Evolutionary conservation across 1,140 invertebrate genomes (phyloP).

Genomic region (Anastrepha obliqua): DNA sequence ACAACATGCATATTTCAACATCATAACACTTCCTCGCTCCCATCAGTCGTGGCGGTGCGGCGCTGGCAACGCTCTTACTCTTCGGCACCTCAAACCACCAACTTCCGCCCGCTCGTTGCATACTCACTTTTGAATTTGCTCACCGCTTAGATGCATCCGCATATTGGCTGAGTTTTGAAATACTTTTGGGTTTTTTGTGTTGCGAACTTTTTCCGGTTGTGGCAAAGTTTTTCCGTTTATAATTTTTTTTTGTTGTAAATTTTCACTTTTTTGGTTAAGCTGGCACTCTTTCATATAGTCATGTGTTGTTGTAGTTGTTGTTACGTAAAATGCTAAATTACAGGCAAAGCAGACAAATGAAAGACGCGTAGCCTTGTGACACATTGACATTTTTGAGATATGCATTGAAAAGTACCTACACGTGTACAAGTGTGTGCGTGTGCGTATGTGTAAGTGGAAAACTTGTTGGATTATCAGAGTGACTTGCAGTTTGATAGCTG

Average conservation of each 20-base stretch:
- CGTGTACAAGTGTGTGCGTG: not conserved
- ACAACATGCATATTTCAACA: constrained; percentile 47
- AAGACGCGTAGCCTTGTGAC: constrained; percentile 4
- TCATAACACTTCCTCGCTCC: constrained; percentile 34
- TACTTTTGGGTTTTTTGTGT: constrained; percentile 30
- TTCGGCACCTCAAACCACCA: not conserved
- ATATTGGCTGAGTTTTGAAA: constrained; percentile 48
- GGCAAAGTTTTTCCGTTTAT: constrained; percentile 28
- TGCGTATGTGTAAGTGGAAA: not conserved
- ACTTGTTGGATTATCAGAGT: not conserved
- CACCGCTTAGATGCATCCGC: constrained; percentile 32
- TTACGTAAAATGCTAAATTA: constrained; percentile 18
- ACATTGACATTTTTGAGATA: constrained; percentile 46
- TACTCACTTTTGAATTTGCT: not conserved
- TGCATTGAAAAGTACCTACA: not conserved
- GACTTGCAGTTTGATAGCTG: not conserved
- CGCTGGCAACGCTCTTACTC: not conserved
- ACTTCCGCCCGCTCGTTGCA: not conserved
- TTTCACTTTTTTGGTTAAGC: not conserved
- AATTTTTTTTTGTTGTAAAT: not conserved
- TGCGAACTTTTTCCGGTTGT: constrained; percentile 37
- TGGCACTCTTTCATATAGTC: not conserved
- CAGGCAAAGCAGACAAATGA: not conserved
- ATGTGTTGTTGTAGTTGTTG: constrained; percentile 5
- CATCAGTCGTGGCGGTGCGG: not conserved